These are phyloP conservation scores for Muscina levida DNA, from an alignment of 2,888 invertebrate genomes.

Conservation along the genomic window DNA sequence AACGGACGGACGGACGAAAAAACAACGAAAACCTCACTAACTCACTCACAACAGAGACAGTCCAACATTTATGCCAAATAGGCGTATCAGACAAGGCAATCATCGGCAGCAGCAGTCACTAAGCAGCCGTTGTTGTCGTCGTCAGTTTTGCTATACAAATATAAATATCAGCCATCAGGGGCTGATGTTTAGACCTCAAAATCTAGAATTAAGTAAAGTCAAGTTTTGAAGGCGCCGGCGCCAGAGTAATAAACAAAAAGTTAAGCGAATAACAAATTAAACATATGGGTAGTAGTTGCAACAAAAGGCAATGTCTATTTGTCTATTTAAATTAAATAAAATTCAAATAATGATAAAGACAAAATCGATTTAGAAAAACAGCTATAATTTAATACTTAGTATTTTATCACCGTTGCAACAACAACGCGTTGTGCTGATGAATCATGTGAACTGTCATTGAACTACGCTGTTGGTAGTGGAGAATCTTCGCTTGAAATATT, in stretches of 20 bases:
- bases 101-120: too few species aligned
- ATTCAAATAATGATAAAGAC: conserved; percentile 1
- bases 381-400: too few species aligned
- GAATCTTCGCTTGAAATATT: too few species aligned
- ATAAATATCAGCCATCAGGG: too few species aligned
- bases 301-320: neutral
- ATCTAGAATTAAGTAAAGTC: neutral
- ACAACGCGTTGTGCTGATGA: neutral
- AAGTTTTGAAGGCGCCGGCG: conserved; percentile 49
- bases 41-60: neutral
- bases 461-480: too few species aligned
- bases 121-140: too few species aligned
- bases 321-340: neutral
- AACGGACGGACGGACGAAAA: too few species aligned
- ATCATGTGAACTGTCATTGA: neutral
- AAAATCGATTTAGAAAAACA: too few species aligned
- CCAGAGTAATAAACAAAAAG: conserved; percentile 42
- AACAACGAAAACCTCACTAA: too few species aligned
- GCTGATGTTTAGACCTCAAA: neutral
- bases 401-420: too few species aligned
- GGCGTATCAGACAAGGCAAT: conserved; percentile 65
- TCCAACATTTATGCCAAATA: conserved; percentile 5
- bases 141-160: too few species aligned
- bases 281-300: too few species aligned
- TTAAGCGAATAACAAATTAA: conserved; percentile 21